Evolutionary conservation across 2,888 invertebrate genomes (phyloP).

Genomic region (Lasiommata megera): DNA sequence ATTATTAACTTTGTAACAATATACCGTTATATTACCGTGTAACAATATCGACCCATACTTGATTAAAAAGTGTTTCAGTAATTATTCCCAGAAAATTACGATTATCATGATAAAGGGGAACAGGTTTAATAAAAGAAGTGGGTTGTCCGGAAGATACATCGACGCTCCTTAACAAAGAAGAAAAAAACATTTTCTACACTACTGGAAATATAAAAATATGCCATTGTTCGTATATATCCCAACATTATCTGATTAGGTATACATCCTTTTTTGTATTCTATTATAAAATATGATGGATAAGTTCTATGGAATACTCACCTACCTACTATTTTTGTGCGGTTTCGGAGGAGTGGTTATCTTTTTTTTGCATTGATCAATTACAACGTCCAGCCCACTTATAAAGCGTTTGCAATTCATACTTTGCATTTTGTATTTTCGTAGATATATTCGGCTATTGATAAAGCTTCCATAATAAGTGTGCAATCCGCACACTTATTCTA

Average conservation of each 20-base stretch:
- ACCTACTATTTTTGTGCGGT: constrained; percentile 17
- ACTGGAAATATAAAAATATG: too few species aligned
- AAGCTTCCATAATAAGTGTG: constrained; percentile 56
- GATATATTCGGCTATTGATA: constrained; percentile 58
- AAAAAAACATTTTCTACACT: not conserved
- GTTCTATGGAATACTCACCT: constrained; percentile 25
- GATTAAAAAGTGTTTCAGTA: too few species aligned
- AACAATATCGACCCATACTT: too few species aligned
- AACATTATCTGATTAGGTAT: constrained; percentile 6
- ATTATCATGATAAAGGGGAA: too few species aligned
- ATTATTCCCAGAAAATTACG: too few species aligned
- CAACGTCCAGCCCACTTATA: constrained; percentile 61
- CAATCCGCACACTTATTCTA: constrained; percentile 64
- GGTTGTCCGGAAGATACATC: too few species aligned
- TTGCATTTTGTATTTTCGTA: constrained; percentile 54
- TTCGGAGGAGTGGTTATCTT: constrained; percentile 30
- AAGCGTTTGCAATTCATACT: constrained; percentile 44
- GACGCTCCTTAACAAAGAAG: too few species aligned
- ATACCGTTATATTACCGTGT: too few species aligned
- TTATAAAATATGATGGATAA: constrained; percentile 29
- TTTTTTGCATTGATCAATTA: constrained; percentile 63
- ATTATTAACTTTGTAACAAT: too few species aligned
- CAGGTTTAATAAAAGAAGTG: too few species aligned
- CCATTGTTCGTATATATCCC: not conserved
- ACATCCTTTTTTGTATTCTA: constrained; percentile 2